phyloP scores from a whole-genome alignment of 2,888 invertebrate species.

The Temnothorax ravouxi region DNA sequence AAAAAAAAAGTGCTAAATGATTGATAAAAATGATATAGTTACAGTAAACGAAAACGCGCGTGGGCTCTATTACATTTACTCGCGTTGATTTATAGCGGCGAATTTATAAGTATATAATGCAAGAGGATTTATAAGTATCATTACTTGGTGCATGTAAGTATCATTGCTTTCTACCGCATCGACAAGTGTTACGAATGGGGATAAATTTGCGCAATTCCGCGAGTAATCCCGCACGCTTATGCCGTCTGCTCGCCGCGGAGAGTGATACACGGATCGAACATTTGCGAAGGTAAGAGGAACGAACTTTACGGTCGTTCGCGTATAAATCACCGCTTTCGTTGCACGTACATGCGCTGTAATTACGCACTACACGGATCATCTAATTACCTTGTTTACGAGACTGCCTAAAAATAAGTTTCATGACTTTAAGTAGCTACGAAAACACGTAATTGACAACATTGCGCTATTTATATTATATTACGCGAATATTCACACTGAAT shows the following conservation, averaged over 20 bases:
- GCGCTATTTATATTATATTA: slow-evolving; percentile 8
- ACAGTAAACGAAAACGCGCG: neutral
- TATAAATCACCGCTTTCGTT: slow-evolving; percentile 27
- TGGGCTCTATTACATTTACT: slow-evolving; percentile 12
- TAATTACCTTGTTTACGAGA: slow-evolving; percentile 16
- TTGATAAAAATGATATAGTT: neutral
- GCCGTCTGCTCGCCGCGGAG: slow-evolving; percentile 8
- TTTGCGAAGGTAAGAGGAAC: slow-evolving; percentile 28
- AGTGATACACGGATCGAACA: slow-evolving; percentile 40
- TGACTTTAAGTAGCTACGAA: neutral
- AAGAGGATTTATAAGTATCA: slow-evolving; percentile 35
- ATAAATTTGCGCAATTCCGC: slow-evolving; percentile 45
- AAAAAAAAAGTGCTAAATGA: neutral
- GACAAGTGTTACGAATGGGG: slow-evolving; percentile 51
- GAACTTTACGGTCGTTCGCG: slow-evolving; percentile 30
- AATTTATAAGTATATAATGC: slow-evolving; percentile 2
- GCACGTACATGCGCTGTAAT: neutral
- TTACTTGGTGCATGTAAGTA: slow-evolving; percentile 37
- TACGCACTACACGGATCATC: neutral
- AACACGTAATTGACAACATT: neutral
- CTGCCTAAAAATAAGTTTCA: slow-evolving; percentile 28
- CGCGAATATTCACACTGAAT: neutral
- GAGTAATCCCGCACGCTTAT: slow-evolving; percentile 28
- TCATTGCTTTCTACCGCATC: slow-evolving; percentile 39
- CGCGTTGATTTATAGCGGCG: slow-evolving; percentile 14